These are phyloP conservation scores for Standfussiana lucernea DNA, from an alignment of 2,888 invertebrate species.

Conservation along the genomic window DNA sequence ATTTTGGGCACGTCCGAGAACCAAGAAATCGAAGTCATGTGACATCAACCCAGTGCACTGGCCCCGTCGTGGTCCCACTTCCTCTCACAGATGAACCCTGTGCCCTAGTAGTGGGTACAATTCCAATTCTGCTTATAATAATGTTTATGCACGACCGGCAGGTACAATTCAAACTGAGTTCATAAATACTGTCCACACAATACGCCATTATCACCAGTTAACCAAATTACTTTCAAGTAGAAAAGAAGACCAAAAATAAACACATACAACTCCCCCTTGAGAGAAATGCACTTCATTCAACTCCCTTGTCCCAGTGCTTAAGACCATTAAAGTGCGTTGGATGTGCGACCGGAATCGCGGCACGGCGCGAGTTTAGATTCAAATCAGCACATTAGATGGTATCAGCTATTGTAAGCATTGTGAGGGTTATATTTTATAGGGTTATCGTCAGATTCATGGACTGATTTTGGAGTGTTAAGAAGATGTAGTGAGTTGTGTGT, in stretches of 20 bases:
- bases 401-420: constrained; percentile 48
- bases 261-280: background rate
- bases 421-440: constrained; percentile 40
- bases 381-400: constrained; percentile 56
- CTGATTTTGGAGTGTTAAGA: constrained; percentile 36
- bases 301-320: constrained; percentile 37
- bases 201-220: background rate
- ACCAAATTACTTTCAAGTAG: background rate
- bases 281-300: constrained; percentile 6
- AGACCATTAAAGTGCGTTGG: constrained; percentile 43
- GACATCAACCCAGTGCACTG: background rate
- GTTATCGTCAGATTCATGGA: constrained; percentile 48
- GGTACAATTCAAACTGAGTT: background rate
- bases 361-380: constrained; percentile 55
- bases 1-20: background rate
- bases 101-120: background rate
- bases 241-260: background rate
- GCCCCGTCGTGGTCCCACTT: background rate
- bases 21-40: background rate
- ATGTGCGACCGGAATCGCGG: constrained; percentile 26
- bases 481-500: constrained; percentile 8
- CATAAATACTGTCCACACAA: background rate
- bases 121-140: background rate
- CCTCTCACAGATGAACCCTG: background rate
- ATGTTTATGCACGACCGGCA: background rate